Percentiles rank a stretch among this genome's conserved stretches.
phyloP scores from a whole-genome alignment of 2,113 vertebrate species.

The Bubalus kerabau region DNA sequence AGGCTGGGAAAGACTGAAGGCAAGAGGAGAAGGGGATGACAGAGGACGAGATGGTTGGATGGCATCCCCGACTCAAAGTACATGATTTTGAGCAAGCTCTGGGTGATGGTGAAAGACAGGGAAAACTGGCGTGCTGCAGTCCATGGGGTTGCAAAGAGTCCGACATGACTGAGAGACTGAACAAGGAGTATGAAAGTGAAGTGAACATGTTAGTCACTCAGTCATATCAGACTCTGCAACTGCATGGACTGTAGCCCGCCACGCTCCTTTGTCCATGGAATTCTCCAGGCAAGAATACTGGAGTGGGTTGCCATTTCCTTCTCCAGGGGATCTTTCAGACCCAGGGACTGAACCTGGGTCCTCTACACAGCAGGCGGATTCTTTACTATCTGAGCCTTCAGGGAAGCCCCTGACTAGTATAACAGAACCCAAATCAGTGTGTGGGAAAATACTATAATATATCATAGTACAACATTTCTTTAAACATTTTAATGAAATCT shows the following conservation, averaged over 20 bases:
- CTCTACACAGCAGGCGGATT: neutral
- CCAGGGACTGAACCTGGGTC: neutral
- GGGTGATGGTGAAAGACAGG: neutral
- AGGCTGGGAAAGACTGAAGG: neutral
- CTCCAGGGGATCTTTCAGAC: neutral
- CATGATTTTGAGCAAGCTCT: neutral
- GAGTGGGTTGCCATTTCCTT: neutral
- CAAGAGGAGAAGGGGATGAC: neutral
- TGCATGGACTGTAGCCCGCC: fast-evolving
- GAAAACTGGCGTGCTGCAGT: neutral
- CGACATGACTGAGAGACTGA: neutral
- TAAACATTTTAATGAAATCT: neutral
- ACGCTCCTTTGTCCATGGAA: neutral
- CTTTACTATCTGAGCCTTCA: neutral
- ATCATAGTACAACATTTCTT: neutral
- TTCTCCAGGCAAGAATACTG: neutral
- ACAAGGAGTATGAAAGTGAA: neutral
- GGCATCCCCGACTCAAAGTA: neutral
- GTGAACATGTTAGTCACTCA: neutral
- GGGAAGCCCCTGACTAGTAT: neutral
- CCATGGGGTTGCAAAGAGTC: neutral
- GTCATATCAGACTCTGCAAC: neutral
- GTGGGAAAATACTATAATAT: neutral
- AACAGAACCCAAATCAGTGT: neutral
- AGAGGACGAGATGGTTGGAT: neutral